phyloP scores from a whole-genome alignment of 1,140 invertebrate genomes.

The Conopomorpha cramerella region DNA sequence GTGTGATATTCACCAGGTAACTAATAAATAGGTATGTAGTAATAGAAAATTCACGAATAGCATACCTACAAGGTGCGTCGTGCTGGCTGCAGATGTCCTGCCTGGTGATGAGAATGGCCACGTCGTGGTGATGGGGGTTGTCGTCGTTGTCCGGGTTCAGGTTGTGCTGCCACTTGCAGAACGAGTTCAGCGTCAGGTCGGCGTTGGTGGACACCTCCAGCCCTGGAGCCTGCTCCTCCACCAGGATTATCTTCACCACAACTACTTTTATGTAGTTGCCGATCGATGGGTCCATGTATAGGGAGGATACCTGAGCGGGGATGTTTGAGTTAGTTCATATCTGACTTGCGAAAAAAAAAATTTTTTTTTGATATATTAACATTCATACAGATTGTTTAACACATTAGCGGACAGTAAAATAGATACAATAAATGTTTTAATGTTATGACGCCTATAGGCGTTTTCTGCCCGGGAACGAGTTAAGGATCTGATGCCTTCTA shows the following conservation, averaged over 20 bases:
- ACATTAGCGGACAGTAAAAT: too few relatives aligned
- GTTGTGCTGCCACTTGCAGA: conserved; percentile 84
- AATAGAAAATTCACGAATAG: too few relatives aligned
- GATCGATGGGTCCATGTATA: conserved; percentile 87
- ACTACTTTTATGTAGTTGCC: conserved; percentile 89
- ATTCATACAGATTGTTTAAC: too few relatives aligned
- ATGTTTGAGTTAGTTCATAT: too few relatives aligned
- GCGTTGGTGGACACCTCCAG: conserved; percentile 81
- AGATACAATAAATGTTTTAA: too few relatives aligned
- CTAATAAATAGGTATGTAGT: too few relatives aligned
- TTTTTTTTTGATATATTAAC: too few relatives aligned
- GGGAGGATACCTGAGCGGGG: conserved; percentile 71
- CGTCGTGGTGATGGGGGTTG: conserved; percentile 90
- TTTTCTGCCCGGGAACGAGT: too few relatives aligned
- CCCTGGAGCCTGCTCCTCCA: conserved; percentile 73
- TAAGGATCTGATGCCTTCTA: too few relatives aligned
- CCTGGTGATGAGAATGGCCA: conserved; percentile 88
- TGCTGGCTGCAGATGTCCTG: conserved; percentile 83
- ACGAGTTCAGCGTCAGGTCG: conserved; percentile 79
- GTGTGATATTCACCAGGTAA: too few relatives aligned
- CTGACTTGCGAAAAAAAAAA: too few relatives aligned
- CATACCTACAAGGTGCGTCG: conserved; percentile 68
- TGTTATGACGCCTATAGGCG: too few relatives aligned
- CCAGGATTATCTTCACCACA: conserved; percentile 79
- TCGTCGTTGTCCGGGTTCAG: conserved; percentile 78